Evolutionary conservation across 2,797 vertebrate species (phyloP).

Genomic region (Acestrorhynchus altus): DNA sequence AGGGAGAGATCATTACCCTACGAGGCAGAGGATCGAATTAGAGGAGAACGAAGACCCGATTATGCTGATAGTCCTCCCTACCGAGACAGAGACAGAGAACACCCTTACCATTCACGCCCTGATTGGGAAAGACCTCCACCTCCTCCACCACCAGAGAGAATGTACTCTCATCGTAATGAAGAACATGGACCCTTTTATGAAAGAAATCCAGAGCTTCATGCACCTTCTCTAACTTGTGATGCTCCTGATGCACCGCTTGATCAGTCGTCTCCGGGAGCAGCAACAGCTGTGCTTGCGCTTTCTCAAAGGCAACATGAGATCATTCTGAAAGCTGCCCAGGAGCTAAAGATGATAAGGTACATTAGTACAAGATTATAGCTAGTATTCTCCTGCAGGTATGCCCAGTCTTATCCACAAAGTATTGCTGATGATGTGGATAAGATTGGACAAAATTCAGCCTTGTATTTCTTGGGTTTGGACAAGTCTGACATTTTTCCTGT

Average conservation of each 20-base stretch:
- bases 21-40: constrained; percentile 82
- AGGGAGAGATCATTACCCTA: constrained; percentile 82
- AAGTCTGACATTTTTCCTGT: not conserved
- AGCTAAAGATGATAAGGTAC: constrained; percentile 97
- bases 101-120: constrained; percentile 75
- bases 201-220: constrained; percentile 69
- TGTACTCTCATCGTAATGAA: constrained; percentile 67
- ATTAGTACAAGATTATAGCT: not conserved
- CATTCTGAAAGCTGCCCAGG: constrained; percentile 98
- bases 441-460: not conserved
- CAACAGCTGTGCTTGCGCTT: constrained; percentile 89
- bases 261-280: constrained; percentile 71
- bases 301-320: constrained; percentile 98
- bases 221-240: constrained; percentile 66
- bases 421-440: not conserved
- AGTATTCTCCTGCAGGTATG: no score
- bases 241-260: constrained; percentile 79
- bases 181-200: constrained; percentile 70
- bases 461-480: not conserved
- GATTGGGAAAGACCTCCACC: constrained; percentile 85
- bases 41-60: constrained; percentile 84
- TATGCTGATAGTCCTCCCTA: constrained; percentile 84
- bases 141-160: constrained; percentile 70
- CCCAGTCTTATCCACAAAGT: not conserved
- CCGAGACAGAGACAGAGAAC: constrained; percentile 75